Base-by-base conservation (phyloP, 2,888 invertebrate genomes). In the Aromia moschata region DNA sequence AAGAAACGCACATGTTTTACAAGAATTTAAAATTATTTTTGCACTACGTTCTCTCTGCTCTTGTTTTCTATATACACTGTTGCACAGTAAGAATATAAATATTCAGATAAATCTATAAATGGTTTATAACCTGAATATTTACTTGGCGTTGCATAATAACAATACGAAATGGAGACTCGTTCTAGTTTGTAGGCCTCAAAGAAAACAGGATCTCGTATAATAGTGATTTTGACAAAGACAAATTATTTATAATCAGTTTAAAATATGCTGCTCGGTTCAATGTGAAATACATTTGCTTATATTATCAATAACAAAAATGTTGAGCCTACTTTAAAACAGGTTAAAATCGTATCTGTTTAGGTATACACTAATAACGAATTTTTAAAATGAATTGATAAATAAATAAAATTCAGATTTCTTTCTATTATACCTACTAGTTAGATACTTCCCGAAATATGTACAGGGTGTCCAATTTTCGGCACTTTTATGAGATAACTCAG, bases 101-200 rank as follows among this genome's bases (percentile, higher is more conserved):
- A 56, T 60, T 60, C 47, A 47, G 45, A 56, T 55, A 60, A 57
- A 52, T 47, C 57, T 57, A 51, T 47, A 53, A 52, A 57, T 45
- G 56, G 56, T 46, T 60, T 56, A 55, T 59, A 57, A 60, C 56
- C 60, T 60, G 56, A 57, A 60, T 56, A 56, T 56, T 51, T 53
- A 45, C 40, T 30, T 20, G 11, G 31, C 37, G 44, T 58, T 58
- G 49, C 59, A 59, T 41, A 59, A 59, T 15, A 20, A 18, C 37
- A 43, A 55, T 54, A 37, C 49, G 9, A 33, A n/a, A 15, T 37
- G 41, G 40, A 40, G 37, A 30, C 9, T 41, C 52, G 41, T 41
- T 52, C 41, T 40, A 40, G 14, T 36, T 25, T 40, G 14, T 40
- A n/a, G 10, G 25, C 14, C 10, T 17, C 45, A 16, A 31, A 46